A percentile compares a stretch with the other conserved stretches of the same genome.
phyloP scores from a whole-genome alignment of 1,140 invertebrate genomes.

The Neotoxoptera formosana region DNA sequence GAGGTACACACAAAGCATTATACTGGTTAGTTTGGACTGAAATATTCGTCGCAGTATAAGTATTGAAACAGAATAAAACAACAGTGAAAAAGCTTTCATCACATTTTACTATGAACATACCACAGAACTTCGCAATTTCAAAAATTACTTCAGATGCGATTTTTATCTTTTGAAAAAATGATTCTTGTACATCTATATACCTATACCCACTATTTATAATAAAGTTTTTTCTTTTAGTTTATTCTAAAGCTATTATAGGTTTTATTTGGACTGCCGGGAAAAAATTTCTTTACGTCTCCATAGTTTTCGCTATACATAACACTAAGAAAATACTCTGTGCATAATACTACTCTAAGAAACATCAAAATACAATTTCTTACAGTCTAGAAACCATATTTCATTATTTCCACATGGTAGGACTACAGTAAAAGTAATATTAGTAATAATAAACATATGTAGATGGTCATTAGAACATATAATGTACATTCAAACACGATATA shows the following conservation, averaged over 20 bases:
- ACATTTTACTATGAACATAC: not conserved
- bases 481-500: not conserved
- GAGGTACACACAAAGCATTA: not conserved
- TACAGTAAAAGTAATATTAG: not conserved
- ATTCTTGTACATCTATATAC: not conserved
- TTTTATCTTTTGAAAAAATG: conserved; percentile 43
- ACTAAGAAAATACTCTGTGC: not conserved
- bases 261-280: not conserved
- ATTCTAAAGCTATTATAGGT: not conserved
- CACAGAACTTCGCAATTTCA: not conserved
- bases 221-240: conserved; percentile 19
- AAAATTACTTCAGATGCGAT: conserved; percentile 20
- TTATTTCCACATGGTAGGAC: not conserved
- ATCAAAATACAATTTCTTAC: not conserved
- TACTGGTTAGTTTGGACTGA: not conserved
- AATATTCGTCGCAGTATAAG: not conserved
- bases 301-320: not conserved
- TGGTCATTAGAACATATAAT: not conserved
- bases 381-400: not conserved
- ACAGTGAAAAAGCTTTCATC: not conserved
- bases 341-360: not conserved
- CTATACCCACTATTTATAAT: not conserved
- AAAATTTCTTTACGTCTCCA: not conserved
- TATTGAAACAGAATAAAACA: conserved; percentile 19
- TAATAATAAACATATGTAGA: not conserved